These are phyloP conservation scores for Alviniconcha strummeri DNA, from an alignment of 2,888 invertebrate species.

Conservation along the genomic window DNA sequence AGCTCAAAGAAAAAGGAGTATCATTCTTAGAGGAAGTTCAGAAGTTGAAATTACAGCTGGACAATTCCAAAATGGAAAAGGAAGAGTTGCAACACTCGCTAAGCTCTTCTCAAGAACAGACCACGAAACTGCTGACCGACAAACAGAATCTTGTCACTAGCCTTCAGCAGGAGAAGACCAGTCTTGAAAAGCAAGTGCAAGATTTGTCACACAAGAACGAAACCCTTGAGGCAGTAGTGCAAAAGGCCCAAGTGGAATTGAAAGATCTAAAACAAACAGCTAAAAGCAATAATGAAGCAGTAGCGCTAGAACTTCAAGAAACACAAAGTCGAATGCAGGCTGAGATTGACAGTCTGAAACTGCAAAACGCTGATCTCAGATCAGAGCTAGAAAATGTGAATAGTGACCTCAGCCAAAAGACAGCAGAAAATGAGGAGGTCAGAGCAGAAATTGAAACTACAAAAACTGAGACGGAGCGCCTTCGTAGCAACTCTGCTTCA, in stretches of 20 bases:
- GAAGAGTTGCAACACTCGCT: constrained; percentile 18
- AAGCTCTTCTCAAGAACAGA: constrained; percentile 20
- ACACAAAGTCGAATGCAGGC: constrained; percentile 17
- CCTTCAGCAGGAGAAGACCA: constrained; percentile 28
- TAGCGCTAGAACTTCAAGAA: constrained; percentile 13
- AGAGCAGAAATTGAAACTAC: constrained; percentile 27
- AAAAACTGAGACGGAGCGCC: constrained; percentile 12
- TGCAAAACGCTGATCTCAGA: constrained; percentile 39
- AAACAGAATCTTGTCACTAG: constrained; percentile 13
- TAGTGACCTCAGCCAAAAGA: constrained; percentile 29
- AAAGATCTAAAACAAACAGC: constrained; percentile 25
- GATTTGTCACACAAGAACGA: constrained; percentile 3
- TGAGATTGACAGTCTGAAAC: constrained; percentile 26
- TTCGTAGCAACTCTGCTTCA: constrained; percentile 17
- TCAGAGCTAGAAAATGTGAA: constrained; percentile 39
- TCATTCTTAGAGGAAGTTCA: background rate
- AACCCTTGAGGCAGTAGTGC: constrained; percentile 5
- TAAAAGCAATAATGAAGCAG: constrained; percentile 20
- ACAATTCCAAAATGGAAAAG: constrained; percentile 2
- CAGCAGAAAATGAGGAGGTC: constrained; percentile 29
- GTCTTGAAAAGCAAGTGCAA: background rate
- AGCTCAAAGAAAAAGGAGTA: constrained; percentile 18
- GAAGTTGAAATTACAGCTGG: background rate
- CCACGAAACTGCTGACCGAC: constrained; percentile 16
- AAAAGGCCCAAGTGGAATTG: constrained; percentile 24